phyloP scores from a whole-genome alignment of 2,888 invertebrate genomes.

The Tillus elongatus region DNA sequence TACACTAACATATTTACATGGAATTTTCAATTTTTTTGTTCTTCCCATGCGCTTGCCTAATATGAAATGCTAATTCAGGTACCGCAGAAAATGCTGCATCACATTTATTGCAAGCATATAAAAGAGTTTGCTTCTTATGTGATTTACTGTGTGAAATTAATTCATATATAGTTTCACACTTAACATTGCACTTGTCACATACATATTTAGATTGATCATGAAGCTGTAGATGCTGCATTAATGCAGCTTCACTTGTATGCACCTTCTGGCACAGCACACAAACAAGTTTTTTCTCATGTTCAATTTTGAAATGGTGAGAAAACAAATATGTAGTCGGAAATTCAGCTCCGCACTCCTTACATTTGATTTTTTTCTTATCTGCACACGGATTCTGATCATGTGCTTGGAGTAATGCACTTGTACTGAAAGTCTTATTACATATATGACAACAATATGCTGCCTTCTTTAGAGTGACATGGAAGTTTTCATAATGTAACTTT shows the following conservation, averaged over 20 bases:
- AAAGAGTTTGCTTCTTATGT: constrained; percentile 23
- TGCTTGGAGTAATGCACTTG: constrained; percentile 17
- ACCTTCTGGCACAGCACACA: constrained; percentile 21
- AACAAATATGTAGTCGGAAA: constrained; percentile 24
- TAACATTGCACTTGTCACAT: background rate
- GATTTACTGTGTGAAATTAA: constrained; percentile 26
- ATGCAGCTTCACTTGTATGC: constrained; percentile 11
- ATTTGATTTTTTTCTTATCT: constrained; percentile 23
- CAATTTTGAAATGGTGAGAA: constrained; percentile 23
- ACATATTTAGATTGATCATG: background rate
- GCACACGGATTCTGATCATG: background rate
- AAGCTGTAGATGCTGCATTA: constrained; percentile 14
- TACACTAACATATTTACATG: too few relatives aligned
- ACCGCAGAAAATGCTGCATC: constrained; percentile 33
- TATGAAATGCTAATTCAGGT: constrained; percentile 30
- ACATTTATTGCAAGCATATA: constrained; percentile 36
- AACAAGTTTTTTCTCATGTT: constrained; percentile 23
- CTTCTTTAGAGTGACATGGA: constrained; percentile 20
- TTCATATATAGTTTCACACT: constrained; percentile 21
- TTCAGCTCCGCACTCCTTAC: constrained; percentile 24
- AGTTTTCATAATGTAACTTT: constrained; percentile 26
- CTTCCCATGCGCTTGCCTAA: constrained; percentile 27
- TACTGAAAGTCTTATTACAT: constrained; percentile 16
- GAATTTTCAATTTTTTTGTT: too few relatives aligned
- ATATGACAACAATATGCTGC: background rate